Evolutionary conservation across 2,113 vertebrate genomes (phyloP), one percentile per base, ranked within the genome.

Genomic region (Dromaius novaehollandiae): DNA sequence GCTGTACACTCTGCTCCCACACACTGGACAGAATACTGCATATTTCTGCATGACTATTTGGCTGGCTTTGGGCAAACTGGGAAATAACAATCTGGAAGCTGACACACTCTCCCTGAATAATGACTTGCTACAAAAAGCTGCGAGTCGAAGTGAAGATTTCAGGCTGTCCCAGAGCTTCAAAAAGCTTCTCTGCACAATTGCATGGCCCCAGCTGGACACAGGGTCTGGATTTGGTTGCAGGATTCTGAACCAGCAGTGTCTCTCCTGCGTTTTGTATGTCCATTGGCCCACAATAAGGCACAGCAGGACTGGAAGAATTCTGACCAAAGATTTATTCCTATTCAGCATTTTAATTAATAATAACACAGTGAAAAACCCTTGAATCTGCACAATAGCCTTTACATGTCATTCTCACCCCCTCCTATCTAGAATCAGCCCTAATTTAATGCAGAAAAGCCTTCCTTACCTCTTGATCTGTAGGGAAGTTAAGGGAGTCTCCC

Each of bases 151-250:
- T 26, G 24, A 90, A 70, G 36, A 38, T 84, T 81, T 86, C 40
- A 77, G 48, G 30, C 50, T 7, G 1, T 44, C 58, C 22, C 36
- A 81, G 79, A 86, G 9, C 55, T 28, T 88, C 44, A 34, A 80
- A 82, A 76, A 93, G 17, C 18, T 93, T 95, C 68, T 76, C 26
- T 30, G 36, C 26, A 20, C 80, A 93, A 91, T 13, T 61, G 36
- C 48, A 34, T 3, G 3, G 38, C 14, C 48, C 38, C 40, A 60
- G 34, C 8, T 3, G 34, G 38, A n/a, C 19, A 53, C 0, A 1
- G 0, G 0, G 14, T 80, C 48, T 2, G 3, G 32, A 53, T 80
- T 11, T 89, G 63, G 9, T 71, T 61, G 42, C 78, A 53, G 44
- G 32, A 63, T 18, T n/a, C 44, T 69, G 50, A 90, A 56, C 11